phyloP scores from a whole-genome alignment of 2,797 vertebrate genomes.

The Cuculus canorus region DNA sequence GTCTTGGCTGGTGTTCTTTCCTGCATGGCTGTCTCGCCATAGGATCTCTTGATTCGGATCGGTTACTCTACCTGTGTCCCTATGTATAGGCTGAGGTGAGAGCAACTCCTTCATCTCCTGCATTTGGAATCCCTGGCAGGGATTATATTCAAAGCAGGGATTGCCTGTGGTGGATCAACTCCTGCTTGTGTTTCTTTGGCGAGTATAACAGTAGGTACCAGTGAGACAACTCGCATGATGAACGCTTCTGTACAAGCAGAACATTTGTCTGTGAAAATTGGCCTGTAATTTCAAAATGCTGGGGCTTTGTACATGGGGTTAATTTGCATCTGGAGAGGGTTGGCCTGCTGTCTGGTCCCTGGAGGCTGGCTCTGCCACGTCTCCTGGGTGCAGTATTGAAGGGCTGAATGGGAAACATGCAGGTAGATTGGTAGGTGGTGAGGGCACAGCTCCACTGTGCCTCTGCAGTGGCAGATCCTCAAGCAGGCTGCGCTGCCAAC shows the following conservation, averaged over 20 bases:
- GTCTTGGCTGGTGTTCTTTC: neutral
- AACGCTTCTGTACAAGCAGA: accelerated
- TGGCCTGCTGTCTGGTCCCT: neutral
- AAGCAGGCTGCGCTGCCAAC: too few species aligned
- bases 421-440: accelerated
- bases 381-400: neutral
- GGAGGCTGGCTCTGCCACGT: neutral
- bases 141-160: too few species aligned
- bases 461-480: neutral
- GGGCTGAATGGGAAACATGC: too few species aligned
- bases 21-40: too few species aligned
- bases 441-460: neutral
- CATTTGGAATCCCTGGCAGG: neutral
- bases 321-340: neutral
- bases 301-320: neutral
- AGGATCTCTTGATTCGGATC: accelerated
- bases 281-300: neutral
- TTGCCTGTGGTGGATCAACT: neutral
- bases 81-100: neutral
- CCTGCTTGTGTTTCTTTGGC: neutral
- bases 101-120: neutral
- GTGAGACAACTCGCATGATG: accelerated
- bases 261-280: neutral
- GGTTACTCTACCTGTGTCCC: neutral
- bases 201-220: neutral